These are phyloP conservation scores for Coregonus ussuriensis DNA, from an alignment of 2,797 vertebrate species.

Conservation along the genomic window DNA sequence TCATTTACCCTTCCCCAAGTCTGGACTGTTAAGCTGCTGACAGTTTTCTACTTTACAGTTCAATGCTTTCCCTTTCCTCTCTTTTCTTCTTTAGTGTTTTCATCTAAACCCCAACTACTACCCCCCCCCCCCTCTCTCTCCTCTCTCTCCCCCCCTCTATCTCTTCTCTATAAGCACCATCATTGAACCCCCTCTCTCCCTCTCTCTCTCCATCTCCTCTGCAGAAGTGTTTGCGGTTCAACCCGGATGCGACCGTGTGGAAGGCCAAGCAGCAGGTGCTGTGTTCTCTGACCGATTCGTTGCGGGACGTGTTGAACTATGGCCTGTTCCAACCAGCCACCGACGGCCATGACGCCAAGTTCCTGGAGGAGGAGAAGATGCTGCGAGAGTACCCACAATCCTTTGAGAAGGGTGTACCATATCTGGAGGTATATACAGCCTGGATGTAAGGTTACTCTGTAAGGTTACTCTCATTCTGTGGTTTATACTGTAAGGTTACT, in stretches of 20 bases:
- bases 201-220: constrained; percentile 7
- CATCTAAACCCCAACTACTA: neutral
- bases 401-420: constrained; percentile 93
- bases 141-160: constrained; percentile 10
- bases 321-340: constrained; percentile 94
- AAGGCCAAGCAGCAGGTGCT: constrained; percentile 94
- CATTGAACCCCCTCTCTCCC: neutral
- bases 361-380: constrained; percentile 91
- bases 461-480: neutral
- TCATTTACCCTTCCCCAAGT: neutral
- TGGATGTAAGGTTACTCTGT: neutral
- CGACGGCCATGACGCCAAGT: constrained; percentile 91
- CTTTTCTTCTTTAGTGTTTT: neutral
- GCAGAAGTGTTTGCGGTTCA: constrained; percentile 93
- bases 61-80: neutral
- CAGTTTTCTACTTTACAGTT: neutral
- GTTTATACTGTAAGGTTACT: too few species aligned
- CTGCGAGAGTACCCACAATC: constrained; percentile 92
- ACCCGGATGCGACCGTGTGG: constrained; percentile 92
- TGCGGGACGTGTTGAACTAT: constrained; percentile 92
- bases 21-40: neutral
- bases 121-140: constrained; percentile 10
- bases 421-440: constrained; percentile 81
- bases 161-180: neutral
- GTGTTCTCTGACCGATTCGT: constrained; percentile 90